Conservation (phyloP, 2,113 vertebrate species). For the Crypturellus undulatus region DNA sequence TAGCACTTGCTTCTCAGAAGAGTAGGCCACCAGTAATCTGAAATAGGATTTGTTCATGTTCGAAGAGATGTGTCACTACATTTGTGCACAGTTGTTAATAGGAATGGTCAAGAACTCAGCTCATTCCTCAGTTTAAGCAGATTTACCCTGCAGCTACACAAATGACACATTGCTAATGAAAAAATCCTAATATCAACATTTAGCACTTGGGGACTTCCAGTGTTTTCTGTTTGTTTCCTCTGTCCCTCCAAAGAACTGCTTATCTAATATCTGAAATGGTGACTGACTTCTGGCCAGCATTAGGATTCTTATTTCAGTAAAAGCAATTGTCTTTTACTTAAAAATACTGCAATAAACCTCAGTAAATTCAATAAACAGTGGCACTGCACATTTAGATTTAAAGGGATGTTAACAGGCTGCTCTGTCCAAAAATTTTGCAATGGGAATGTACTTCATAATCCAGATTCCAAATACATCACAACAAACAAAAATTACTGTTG, state of each 20-base stretch:
- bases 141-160: slow-evolving; percentile 29
- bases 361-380: slow-evolving; percentile 41
- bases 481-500: slow-evolving; percentile 23
- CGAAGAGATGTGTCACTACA: not conserved
- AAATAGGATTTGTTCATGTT: not conserved
- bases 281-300: not conserved
- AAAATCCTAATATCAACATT: slow-evolving; percentile 30
- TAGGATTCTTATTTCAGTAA: slow-evolving; percentile 21
- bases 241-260: slow-evolving; percentile 29
- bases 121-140: not conserved
- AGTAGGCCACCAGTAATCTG: not conserved
- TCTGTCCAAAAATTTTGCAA: slow-evolving; percentile 42
- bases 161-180: slow-evolving; percentile 14
- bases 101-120: not conserved
- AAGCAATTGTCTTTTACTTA: slow-evolving; percentile 18
- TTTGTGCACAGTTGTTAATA: not conserved
- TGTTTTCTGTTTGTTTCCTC: slow-evolving; percentile 49
- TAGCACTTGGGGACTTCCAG: slow-evolving; percentile 33
- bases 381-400: slow-evolving; percentile 30
- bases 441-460: slow-evolving; percentile 1
- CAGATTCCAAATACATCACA: slow-evolving; percentile 55
- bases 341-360: slow-evolving; percentile 31
- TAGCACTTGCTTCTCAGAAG: not conserved
- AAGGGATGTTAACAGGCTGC: slow-evolving; percentile 32
- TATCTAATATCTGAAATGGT: slow-evolving; percentile 59